Conservation (phyloP, 2,113 vertebrate species). For the Neolamprologus devosi region DNA sequence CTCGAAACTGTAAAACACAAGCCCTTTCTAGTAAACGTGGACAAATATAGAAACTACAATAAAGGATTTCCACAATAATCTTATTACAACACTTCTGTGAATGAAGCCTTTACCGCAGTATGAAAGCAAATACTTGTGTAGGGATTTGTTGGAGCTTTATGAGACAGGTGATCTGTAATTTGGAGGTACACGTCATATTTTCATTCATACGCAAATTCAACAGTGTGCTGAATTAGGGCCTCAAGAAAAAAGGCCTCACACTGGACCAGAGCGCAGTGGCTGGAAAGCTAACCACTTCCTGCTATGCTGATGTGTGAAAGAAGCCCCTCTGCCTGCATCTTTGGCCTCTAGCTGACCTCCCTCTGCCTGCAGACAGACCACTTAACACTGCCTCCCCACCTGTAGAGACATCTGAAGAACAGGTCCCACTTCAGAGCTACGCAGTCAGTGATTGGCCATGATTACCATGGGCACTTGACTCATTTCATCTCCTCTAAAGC, state of each 20-base stretch:
- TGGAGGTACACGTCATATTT: neutral
- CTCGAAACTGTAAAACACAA: neutral
- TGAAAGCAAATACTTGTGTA: neutral
- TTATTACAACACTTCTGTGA: neutral
- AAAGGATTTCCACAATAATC: neutral
- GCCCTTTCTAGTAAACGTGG: neutral
- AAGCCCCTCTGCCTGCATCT: constrained; percentile 3
- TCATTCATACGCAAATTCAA: neutral
- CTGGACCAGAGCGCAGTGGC: neutral
- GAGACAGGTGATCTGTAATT: neutral
- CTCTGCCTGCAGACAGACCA: constrained; percentile 38
- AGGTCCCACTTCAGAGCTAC: constrained; percentile 50
- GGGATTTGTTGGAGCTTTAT: neutral
- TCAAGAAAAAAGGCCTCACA: neutral
- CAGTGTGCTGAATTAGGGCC: neutral
- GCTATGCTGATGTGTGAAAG: neutral
- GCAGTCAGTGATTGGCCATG: constrained; percentile 58
- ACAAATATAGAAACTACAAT: neutral
- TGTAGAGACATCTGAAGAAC: constrained; percentile 54
- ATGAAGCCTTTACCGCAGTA: neutral
- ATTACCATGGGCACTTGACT: constrained; percentile 65
- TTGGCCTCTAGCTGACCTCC: constrained; percentile 61
- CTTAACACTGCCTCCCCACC: constrained; percentile 59
- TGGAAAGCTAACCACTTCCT: neutral
- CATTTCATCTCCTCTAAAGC: constrained; percentile 44